A percentile compares a stretch with the other conserved stretches of the same genome.
phyloP scores from a whole-genome alignment of 2,797 vertebrate genomes.

The Columba guinea region DNA sequence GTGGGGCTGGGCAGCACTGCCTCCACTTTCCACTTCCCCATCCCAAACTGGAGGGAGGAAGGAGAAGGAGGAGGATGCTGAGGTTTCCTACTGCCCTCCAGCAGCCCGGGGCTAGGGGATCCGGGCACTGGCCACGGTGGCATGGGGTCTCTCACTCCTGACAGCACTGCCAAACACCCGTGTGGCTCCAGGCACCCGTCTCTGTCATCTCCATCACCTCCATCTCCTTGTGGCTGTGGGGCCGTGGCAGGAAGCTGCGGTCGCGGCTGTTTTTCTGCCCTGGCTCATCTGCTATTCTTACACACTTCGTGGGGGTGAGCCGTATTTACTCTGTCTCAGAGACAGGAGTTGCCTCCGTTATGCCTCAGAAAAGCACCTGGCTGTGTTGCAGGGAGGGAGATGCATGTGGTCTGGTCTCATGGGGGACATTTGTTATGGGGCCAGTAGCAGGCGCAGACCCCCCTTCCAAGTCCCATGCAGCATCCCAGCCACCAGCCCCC shows the following conservation, averaged over 20 bases:
- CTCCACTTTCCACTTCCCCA: background rate
- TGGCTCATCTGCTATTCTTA: constrained; percentile 17
- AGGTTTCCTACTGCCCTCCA: background rate
- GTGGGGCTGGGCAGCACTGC: fast-evolving
- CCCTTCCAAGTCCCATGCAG: fast-evolving
- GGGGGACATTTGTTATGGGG: background rate
- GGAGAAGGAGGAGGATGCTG: background rate
- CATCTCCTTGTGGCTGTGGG: background rate
- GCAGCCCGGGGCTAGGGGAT: background rate
- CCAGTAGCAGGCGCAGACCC: background rate
- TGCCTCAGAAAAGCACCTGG: background rate
- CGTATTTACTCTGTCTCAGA: background rate
- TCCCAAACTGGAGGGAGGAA: fast-evolving
- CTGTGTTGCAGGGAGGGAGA: background rate
- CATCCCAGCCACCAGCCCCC: background rate
- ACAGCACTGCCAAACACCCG: fast-evolving
- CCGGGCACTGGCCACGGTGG: fast-evolving
- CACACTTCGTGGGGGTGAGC: background rate
- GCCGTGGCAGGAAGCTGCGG: background rate
- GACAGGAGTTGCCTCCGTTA: background rate
- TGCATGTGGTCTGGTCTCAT: fast-evolving
- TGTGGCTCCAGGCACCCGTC: background rate
- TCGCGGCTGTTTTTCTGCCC: background rate
- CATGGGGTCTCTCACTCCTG: background rate
- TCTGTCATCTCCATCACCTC: background rate